Percentiles rank a stretch among this genome's conserved stretches.
Conservation (phyloP, 37 sponge, comb jelly and placozoan genomes). For the Cliona cf. orientalis region DNA sequence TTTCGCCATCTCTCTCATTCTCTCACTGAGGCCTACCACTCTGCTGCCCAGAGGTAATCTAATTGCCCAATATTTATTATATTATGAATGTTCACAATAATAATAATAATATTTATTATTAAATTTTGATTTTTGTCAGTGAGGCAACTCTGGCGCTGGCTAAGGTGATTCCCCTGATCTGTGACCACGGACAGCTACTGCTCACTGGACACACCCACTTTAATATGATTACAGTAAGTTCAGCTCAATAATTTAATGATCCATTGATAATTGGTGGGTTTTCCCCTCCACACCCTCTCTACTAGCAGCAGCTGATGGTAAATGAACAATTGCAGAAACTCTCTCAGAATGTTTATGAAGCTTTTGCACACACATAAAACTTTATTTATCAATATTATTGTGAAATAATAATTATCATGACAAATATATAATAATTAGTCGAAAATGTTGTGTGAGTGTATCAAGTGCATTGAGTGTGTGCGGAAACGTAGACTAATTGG, state of each 20-base stretch:
- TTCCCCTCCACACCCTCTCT: neutral
- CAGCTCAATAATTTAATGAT: neutral
- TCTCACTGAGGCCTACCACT: slow-evolving; percentile 1
- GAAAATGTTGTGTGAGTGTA: no score
- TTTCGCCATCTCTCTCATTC: neutral
- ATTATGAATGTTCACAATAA: neutral
- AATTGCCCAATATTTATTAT: neutral
- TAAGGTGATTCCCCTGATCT: slow-evolving; percentile 36
- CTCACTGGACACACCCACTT: slow-evolving; percentile 4
- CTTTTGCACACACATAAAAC: no score
- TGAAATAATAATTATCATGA: no score
- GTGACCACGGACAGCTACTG: slow-evolving; percentile 9
- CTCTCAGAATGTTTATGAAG: slow-evolving; percentile 45
- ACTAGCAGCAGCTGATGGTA: slow-evolving; percentile 5
- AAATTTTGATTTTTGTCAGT: neutral
- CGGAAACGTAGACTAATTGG: no score
- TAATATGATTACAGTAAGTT: neutral
- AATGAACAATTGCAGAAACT: slow-evolving; percentile 10
- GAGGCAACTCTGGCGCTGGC: slow-evolving; percentile 29
- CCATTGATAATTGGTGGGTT: no score
- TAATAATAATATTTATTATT: neutral
- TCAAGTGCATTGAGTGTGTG: no score
- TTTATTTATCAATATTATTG: no score
- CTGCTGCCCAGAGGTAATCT: slow-evolving; percentile 8
- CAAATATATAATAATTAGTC: no score